A percentile compares a stretch with the other conserved stretches of the same genome.
These are phyloP conservation scores for Serinus canaria DNA, from an alignment of 2,113 vertebrate genomes.

Conservation along the genomic window DNA sequence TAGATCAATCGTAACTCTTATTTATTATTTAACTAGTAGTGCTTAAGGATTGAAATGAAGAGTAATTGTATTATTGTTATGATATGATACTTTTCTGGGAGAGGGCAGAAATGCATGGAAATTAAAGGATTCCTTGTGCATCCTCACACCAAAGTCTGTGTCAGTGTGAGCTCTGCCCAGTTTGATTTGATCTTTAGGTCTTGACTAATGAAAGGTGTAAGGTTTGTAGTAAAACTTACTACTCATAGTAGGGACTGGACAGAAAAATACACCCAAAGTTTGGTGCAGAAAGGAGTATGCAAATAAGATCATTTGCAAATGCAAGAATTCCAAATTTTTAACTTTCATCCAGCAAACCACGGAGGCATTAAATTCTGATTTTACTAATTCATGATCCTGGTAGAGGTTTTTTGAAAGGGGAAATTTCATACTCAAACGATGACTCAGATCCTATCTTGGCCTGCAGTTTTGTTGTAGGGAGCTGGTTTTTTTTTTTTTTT, in stretches of 20 bases:
- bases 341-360: neutral
- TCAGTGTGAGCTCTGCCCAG: neutral
- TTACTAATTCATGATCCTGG: constrained; percentile 55
- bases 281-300: neutral
- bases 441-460: constrained; percentile 68
- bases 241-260: neutral
- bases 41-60: constrained; percentile 71
- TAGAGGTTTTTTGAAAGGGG: constrained; percentile 24
- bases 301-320: constrained; percentile 4
- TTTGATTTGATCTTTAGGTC: neutral
- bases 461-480: constrained; percentile 70
- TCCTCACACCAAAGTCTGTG: neutral
- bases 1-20: constrained; percentile 95
- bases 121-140: neutral
- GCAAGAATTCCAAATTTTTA: constrained; percentile 25
- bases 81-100: constrained; percentile 35
- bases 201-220: neutral
- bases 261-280: neutral
- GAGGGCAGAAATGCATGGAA: neutral
- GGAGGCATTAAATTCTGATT: neutral
- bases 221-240: neutral
- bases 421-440: constrained; percentile 23
- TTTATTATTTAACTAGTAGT: constrained; percentile 87
- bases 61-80: constrained; percentile 65
- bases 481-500: constrained; percentile 57